Conservation (phyloP, 2,888 invertebrate genomes). For the Thyatira batis region DNA sequence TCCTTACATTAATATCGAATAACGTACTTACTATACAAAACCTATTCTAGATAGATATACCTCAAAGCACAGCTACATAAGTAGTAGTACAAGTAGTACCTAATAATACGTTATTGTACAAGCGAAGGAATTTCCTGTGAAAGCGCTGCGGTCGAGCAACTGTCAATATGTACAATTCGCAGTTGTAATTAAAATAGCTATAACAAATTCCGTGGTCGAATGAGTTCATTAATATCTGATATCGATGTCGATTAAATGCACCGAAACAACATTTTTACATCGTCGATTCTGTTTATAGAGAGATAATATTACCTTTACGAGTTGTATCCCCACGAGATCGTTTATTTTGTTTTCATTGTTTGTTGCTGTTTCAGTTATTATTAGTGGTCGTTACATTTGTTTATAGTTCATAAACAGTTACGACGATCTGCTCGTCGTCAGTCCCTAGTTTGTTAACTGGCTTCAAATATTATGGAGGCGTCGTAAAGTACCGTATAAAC, state of each 20-base stretch:
- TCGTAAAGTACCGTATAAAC: conserved; percentile 64
- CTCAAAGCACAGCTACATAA: not conserved
- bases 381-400: conserved; percentile 78
- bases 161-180: conserved; percentile 1
- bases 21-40: not conserved
- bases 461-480: conserved; percentile 62
- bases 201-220: conserved; percentile 49
- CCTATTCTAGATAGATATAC: not conserved
- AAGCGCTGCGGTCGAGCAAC: not conserved
- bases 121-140: conserved; percentile 1
- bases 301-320: conserved; percentile 80
- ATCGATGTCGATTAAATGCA: conserved; percentile 62
- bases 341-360: conserved; percentile 75
- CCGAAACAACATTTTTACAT: conserved; percentile 71
- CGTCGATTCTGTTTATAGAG: conserved; percentile 75
- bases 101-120: not conserved
- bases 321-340: conserved; percentile 61
- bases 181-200: conserved; percentile 37
- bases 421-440: conserved; percentile 74
- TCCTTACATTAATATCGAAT: not conserved
- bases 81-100: no score
- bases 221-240: conserved; percentile 61
- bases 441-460: conserved; percentile 71
- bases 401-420: conserved; percentile 78
- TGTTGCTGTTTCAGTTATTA: conserved; percentile 79